Evolutionary conservation across 2,113 vertebrate species (phyloP).

Genomic region (Neopipo cinnamomea): DNA sequence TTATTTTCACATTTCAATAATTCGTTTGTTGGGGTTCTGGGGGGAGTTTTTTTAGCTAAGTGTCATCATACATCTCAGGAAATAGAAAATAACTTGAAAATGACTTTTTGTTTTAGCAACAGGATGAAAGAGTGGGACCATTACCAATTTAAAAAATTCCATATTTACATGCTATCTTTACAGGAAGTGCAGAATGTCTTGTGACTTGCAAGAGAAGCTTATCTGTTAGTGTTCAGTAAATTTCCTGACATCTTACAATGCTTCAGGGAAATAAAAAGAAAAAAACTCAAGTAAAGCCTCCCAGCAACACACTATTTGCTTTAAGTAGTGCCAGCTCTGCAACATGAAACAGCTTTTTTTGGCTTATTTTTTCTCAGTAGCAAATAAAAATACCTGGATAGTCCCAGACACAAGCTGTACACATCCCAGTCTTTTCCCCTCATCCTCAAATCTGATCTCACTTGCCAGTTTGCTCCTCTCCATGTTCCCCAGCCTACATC

Average conservation of each 20-base stretch:
- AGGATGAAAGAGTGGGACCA: neutral
- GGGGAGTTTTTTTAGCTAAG: neutral
- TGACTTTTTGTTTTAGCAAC: neutral
- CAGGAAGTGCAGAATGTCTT: neutral
- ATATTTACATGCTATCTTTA: neutral
- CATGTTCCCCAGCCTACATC: neutral
- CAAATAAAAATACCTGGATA: neutral
- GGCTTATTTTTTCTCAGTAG: neutral
- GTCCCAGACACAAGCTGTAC: neutral
- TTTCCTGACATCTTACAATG: neutral
- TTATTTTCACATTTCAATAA: neutral
- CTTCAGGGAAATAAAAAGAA: neutral
- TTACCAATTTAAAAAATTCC: neutral
- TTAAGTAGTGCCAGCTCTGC: neutral
- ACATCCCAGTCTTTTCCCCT: neutral
- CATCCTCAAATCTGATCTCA: neutral
- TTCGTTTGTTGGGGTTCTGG: rapidly evolving
- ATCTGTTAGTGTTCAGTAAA: neutral
- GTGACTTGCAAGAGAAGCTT: neutral
- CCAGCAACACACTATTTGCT: neutral
- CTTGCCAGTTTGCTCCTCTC: neutral
- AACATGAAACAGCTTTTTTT: neutral
- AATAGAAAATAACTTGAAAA: neutral
- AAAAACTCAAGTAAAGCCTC: neutral
- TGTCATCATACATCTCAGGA: neutral